Base-by-base conservation (phyloP, 2,113 vertebrate species). In the Scartelaos histophorus region DNA sequence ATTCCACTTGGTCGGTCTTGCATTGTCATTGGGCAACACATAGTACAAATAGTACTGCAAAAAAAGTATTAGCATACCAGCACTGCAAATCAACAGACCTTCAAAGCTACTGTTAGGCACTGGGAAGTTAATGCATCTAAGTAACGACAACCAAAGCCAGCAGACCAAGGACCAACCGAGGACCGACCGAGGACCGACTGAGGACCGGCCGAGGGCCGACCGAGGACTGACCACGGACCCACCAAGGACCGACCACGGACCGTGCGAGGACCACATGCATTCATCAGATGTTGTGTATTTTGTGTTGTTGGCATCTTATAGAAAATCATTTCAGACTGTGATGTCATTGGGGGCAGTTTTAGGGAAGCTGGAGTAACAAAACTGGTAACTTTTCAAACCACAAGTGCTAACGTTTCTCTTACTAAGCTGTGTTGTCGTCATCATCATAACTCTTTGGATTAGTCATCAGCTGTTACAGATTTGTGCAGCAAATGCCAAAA, bases 41-140 rank as follows among this genome's bases (percentile, higher is more conserved):
- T 57, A 4, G 29, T 29, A 29, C 29, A 45, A 46, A 73, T 35
- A 25, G 17, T 70, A 70, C 24, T 60, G 57, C 64, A 84, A 74
- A 71, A 73, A 83, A 70, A 51, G 22, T 21, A n/a, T 73, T 73
- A 82, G 72, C 76, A 82, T 78, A 83, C 78, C 80, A 80, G 83
- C 76, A 70, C 77, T 81, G 87, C 75, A 81, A 74, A 56, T 70
- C 65, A 75, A 70, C 73, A 79, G 77, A 85, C 58, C 83, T 69
- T 58, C n/a, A 25, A 12, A 85, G 88, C 86, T 90, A 88, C 83
- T 84, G 69, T 57, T 85, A 92, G 90, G 91, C 91, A 92, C 90
- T 91, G 89, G 89, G 89, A 85, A 84, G 89, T 80, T 73, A 84
- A 88, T 89, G 89, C 84, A 87, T 90, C 75, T 76, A 88, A 85